These are phyloP conservation scores for Ormyrus pomaceus DNA, from an alignment of 2,888 invertebrate species.

Conservation along the genomic window DNA sequence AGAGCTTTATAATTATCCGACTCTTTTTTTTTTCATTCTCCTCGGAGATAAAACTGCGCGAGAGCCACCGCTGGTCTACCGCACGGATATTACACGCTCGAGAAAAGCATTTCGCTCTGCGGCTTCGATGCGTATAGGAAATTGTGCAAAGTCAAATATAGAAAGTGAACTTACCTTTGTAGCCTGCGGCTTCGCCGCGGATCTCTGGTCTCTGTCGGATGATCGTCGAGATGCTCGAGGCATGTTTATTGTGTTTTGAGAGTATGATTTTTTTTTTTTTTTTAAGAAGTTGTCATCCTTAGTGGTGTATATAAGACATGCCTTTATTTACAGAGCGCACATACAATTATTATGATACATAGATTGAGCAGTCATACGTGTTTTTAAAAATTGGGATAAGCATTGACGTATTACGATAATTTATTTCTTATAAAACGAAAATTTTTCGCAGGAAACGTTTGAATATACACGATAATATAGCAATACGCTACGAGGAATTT, in stretches of 20 bases:
- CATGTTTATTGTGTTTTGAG: slow-evolving; percentile 2
- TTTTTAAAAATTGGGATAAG: slow-evolving; percentile 55
- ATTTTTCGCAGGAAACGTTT: slow-evolving; percentile 52
- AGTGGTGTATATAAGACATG: slow-evolving; percentile 60
- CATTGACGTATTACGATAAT: slow-evolving; percentile 55
- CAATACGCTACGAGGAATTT: slow-evolving; percentile 53
- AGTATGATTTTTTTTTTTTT: slow-evolving; percentile 15
- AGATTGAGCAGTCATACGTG: slow-evolving; percentile 58
- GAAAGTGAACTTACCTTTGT: slow-evolving; percentile 58
- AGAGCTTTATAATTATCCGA: slow-evolving; percentile 61
- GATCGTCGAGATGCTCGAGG: neutral
- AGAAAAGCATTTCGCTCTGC: slow-evolving; percentile 33
- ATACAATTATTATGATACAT: slow-evolving; percentile 59
- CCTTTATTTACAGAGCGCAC: slow-evolving; percentile 60
- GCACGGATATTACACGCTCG: slow-evolving; percentile 41
- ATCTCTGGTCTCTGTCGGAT: slow-evolving; percentile 22
- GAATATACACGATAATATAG: slow-evolving; percentile 56
- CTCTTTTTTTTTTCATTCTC: slow-evolving; percentile 36
- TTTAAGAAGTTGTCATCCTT: slow-evolving; percentile 48
- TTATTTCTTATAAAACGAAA: slow-evolving; percentile 55
- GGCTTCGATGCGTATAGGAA: slow-evolving; percentile 51
- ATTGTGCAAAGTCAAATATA: slow-evolving; percentile 49
- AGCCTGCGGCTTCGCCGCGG: slow-evolving; percentile 26
- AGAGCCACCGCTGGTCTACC: slow-evolving; percentile 36
- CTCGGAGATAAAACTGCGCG: slow-evolving; percentile 37